Evolutionary conservation across 2,888 invertebrate genomes (phyloP).

Genomic region (Torymus texanus): DNA sequence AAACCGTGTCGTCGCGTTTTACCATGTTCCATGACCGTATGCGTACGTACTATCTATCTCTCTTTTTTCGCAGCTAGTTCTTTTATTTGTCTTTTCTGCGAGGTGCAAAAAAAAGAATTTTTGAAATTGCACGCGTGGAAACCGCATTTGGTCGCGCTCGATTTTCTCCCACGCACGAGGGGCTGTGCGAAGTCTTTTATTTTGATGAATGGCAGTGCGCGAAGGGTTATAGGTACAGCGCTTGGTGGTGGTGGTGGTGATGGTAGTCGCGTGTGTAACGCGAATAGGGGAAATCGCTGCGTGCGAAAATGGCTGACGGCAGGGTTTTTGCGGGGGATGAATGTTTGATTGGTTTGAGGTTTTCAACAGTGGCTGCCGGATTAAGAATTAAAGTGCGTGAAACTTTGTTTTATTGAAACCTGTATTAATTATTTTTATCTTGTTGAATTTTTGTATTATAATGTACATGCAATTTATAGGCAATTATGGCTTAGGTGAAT

Average conservation of each 20-base stretch:
- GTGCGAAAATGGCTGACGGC: conserved; percentile 9
- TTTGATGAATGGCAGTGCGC: not conserved
- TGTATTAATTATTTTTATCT: too few relatives aligned
- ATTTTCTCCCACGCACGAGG: conserved; percentile 16
- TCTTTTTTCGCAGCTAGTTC: conserved; percentile 21
- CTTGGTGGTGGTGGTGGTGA: too few relatives aligned
- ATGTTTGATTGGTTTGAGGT: conserved; percentile 14
- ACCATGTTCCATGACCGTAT: conserved; percentile 22
- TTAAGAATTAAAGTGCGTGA: too few relatives aligned
- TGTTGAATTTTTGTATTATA: too few relatives aligned
- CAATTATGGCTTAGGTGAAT: too few relatives aligned
- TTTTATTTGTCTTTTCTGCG: conserved; percentile 21
- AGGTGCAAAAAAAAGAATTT: conserved; percentile 12
- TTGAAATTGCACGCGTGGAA: conserved; percentile 25
- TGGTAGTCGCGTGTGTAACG: not conserved
- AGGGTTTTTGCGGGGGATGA: conserved; percentile 1
- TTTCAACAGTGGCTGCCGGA: too few relatives aligned
- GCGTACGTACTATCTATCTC: too few relatives aligned
- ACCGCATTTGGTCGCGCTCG: conserved; percentile 34
- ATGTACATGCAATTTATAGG: too few relatives aligned
- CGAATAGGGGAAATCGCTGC: conserved; percentile 27
- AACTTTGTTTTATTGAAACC: too few relatives aligned
- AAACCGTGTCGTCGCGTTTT: conserved; percentile 23
- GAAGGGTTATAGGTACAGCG: not conserved
- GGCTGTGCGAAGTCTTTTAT: conserved; percentile 24